A percentile compares a stretch with the other conserved stretches of the same genome.
These are phyloP conservation scores for Pterocles orientalis DNA, from an alignment of 2,113 vertebrate species.

Conservation along the genomic window DNA sequence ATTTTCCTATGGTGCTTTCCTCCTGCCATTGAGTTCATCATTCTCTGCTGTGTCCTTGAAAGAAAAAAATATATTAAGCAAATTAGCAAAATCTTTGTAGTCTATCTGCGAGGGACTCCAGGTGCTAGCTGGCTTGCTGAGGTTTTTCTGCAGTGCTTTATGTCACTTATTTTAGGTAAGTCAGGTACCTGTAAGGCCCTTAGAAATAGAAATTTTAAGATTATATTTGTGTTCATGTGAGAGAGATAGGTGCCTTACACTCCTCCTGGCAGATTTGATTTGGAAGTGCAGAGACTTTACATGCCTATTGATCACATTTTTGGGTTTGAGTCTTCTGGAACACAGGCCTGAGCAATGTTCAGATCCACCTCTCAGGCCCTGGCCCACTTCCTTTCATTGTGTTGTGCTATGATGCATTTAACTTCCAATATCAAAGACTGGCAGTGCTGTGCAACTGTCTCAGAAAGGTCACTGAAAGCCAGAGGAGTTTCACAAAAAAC, in stretches of 20 bases:
- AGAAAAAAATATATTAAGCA: fast-evolving
- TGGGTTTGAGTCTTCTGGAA: background rate
- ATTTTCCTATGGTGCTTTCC: background rate
- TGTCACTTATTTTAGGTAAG: background rate
- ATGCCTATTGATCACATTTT: background rate
- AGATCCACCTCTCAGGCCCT: background rate
- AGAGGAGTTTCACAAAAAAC: slow-evolving; percentile 71
- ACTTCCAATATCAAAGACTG: background rate
- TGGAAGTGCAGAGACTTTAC: background rate
- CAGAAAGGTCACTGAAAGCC: slow-evolving; percentile 66
- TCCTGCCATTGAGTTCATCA: background rate
- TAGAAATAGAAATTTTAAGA: background rate
- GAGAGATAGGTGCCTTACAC: fast-evolving
- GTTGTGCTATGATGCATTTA: background rate
- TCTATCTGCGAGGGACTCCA: background rate
- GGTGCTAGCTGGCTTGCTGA: background rate
- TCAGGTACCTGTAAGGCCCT: background rate
- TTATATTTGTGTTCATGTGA: background rate
- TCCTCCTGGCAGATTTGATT: background rate
- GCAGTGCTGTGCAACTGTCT: background rate
- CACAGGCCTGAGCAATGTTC: background rate
- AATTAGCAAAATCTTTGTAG: background rate
- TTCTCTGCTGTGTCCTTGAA: background rate
- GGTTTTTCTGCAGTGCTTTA: background rate
- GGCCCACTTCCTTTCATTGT: background rate